phyloP scores from a whole-genome alignment of 2,113 vertebrate species.

The Copsychus sechellarum region DNA sequence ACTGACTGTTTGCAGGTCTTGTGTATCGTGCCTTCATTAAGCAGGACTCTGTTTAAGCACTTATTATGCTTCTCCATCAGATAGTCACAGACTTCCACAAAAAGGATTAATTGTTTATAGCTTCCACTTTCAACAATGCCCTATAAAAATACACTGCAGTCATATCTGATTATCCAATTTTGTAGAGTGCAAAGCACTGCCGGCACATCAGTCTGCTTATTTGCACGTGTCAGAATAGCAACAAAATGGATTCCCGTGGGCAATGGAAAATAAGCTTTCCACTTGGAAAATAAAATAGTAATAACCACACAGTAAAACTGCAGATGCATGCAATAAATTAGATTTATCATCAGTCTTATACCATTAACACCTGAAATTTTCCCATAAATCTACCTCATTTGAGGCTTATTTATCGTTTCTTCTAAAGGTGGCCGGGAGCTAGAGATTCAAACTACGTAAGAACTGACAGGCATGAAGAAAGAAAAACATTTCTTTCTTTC shows the following conservation, averaged over 20 bases:
- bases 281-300: constrained; percentile 27
- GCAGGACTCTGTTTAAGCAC: constrained; percentile 27
- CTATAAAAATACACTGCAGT: constrained; percentile 44
- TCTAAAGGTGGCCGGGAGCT: not conserved
- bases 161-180: constrained; percentile 38
- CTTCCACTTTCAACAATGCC: constrained; percentile 45
- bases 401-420: constrained; percentile 29
- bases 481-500: not conserved
- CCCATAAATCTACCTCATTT: constrained; percentile 30
- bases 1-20: constrained; percentile 30
- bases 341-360: constrained; percentile 14
- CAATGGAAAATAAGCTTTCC: not conserved
- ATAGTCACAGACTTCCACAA: not conserved
- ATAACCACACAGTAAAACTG: constrained; percentile 1
- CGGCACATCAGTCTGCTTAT: not conserved
- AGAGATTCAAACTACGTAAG: not conserved
- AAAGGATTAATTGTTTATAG: constrained; percentile 49
- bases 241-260: not conserved
- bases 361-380: not conserved
- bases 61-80: constrained; percentile 28
- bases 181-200: not conserved
- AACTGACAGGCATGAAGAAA: not conserved
- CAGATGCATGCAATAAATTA: not conserved
- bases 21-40: constrained; percentile 46
- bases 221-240: constrained; percentile 4